Conservation (phyloP, 2,113 vertebrate genomes). For the Hemiscyllium ocellatum region DNA sequence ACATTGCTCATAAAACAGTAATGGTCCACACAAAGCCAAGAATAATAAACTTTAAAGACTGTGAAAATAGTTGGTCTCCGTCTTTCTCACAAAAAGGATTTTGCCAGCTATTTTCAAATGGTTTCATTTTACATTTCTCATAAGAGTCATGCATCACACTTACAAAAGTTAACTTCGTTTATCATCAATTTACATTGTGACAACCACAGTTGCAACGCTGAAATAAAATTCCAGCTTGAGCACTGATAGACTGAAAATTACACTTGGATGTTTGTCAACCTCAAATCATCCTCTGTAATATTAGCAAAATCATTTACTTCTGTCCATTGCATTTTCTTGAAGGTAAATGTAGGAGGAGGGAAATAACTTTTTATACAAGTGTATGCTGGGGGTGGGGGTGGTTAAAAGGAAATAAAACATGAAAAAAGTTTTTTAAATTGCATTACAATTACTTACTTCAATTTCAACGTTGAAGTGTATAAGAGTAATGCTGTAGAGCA, state of each 20-base stretch:
- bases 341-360: not conserved
- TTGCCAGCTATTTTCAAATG: not conserved
- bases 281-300: not conserved
- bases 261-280: not conserved
- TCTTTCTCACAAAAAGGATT: not conserved
- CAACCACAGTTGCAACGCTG: not conserved
- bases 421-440: not conserved
- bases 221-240: not conserved
- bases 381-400: no score
- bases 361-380: not conserved
- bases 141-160: not conserved
- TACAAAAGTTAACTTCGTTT: not conserved
- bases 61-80: not conserved
- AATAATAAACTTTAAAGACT: conserved; percentile 9
- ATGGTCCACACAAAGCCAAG: not conserved
- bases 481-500: not conserved
- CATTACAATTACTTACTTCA: not conserved
- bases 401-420: not conserved
- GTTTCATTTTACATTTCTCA: conserved; percentile 12
- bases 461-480: not conserved
- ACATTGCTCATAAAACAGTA: not conserved
- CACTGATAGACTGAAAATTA: not conserved
- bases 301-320: not conserved
- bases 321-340: not conserved
- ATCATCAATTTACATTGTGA: not conserved